These are phyloP conservation scores for Numida meleagris DNA, from an alignment of 2,113 vertebrate species.

Conservation along the genomic window DNA sequence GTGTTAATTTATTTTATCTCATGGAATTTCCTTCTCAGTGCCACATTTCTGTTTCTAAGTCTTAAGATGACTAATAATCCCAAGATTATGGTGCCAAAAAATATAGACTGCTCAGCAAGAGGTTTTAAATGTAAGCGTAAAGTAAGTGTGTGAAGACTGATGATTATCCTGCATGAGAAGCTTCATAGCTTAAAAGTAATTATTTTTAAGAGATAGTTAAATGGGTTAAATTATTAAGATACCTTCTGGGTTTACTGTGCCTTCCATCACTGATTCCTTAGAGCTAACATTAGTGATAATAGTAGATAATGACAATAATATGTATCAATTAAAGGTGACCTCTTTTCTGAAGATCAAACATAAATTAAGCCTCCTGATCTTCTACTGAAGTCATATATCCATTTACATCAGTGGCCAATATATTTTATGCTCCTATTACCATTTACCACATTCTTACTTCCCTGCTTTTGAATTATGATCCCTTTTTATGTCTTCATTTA, in stretches of 20 bases:
- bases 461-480: neutral
- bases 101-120: neutral
- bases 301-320: conserved; percentile 6
- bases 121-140: neutral
- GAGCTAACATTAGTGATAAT: neutral
- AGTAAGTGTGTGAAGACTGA: neutral
- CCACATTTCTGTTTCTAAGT: neutral
- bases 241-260: neutral
- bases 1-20: neutral
- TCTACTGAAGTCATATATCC: neutral
- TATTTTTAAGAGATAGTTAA: neutral
- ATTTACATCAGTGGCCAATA: neutral
- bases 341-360: conserved; percentile 8
- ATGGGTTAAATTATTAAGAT: neutral
- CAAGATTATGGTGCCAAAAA: neutral
- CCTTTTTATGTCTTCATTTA: conserved; percentile 2
- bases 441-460: neutral
- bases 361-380: neutral
- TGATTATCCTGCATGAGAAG: neutral
- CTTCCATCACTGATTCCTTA: neutral
- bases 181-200: neutral
- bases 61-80: neutral
- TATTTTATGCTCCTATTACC: neutral
- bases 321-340: neutral
- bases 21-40: neutral